Percentiles rank a stretch among this genome's conserved stretches.
These are phyloP conservation scores for Caenorhabditis becei DNA, from an alignment of 2,888 invertebrate species.

Conservation along the genomic window DNA sequence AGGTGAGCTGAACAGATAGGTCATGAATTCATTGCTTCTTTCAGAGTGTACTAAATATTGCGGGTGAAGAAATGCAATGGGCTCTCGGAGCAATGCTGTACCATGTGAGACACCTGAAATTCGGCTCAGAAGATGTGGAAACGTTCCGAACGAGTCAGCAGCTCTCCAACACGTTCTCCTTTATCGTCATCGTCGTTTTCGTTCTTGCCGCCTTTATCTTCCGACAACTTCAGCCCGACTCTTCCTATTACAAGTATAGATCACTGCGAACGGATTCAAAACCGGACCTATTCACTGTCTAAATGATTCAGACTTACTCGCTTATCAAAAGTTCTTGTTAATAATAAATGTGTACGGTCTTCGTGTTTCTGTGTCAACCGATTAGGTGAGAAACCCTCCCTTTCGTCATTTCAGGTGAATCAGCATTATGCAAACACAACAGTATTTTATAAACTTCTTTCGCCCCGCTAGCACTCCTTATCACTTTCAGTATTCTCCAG, in stretches of 20 bases:
- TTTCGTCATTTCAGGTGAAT: conserved; percentile 46
- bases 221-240: conserved; percentile 35
- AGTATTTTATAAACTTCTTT: conserved; percentile 53
- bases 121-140: conserved; percentile 22
- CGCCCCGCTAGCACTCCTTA: conserved; percentile 17
- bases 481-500: conserved; percentile 27
- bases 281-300: conserved; percentile 41
- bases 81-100: conserved; percentile 84
- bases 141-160: conserved; percentile 10
- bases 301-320: neutral
- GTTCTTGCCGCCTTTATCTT: conserved; percentile 25
- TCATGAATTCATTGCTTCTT: conserved; percentile 11
- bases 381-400: conserved; percentile 20
- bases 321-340: conserved; percentile 11
- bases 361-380: conserved; percentile 5
- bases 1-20: conserved; percentile 46
- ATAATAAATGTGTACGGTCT: conserved; percentile 16
- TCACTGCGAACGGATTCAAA: conserved; percentile 33
- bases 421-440: conserved; percentile 45
- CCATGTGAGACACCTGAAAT: conserved; percentile 65
- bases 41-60: conserved; percentile 75
- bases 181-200: conserved; percentile 25
- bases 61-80: conserved; percentile 83
- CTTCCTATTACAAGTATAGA: conserved; percentile 23
- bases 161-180: conserved; percentile 38